Base-by-base conservation (phyloP, 2,797 vertebrate genomes). In the Coregonus ussuriensis region DNA sequence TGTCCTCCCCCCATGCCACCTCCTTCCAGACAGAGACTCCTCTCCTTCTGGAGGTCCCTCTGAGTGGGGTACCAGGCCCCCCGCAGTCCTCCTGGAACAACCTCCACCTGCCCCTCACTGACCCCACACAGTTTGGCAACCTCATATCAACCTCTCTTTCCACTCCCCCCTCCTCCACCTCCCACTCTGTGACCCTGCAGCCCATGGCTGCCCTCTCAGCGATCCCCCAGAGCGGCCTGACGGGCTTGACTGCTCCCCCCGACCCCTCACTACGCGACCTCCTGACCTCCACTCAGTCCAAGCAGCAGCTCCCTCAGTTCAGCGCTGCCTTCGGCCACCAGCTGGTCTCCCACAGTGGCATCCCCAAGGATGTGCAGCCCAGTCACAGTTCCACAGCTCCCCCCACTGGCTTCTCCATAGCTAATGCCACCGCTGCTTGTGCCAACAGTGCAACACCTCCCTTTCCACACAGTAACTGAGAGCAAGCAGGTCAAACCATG, bases 321-420 rank as follows among this genome's bases (percentile, higher is more conserved):
- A 99, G 98, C 72, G 96, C 98, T 54, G 97, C 96, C 94, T 99
- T 99, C 0, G 98, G 98, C 92, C 97, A 98, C 92, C 98, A 99
- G 91, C 91, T 99, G 95, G 96, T 95, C 92, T 96, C 97, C 83
- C 98, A 99, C 93, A 99, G 98, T 86, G 98, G 98, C 93, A 99
- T 99, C 93, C 98, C 98, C 75, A 99, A 99, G 95, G 98, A 99
- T 90, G 95, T 99, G 91, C 98, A 99, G 94, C 98, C 98, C 90
- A 99, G 96, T 95, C 98, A 99, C 96, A 99, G 98, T 91, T 99
- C 98, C 76, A 98, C 96, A 80, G 98, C 97, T 54, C 97, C 98
- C 86, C 98, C 98, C 53, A 96, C 97, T 81, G 97, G 97, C 93
- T 98, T 97, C 85, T 94, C 97, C 77, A 94, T 96, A 79, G 96